phyloP scores from a whole-genome alignment of 2,888 invertebrate species.

The Drosophila dives region DNA sequence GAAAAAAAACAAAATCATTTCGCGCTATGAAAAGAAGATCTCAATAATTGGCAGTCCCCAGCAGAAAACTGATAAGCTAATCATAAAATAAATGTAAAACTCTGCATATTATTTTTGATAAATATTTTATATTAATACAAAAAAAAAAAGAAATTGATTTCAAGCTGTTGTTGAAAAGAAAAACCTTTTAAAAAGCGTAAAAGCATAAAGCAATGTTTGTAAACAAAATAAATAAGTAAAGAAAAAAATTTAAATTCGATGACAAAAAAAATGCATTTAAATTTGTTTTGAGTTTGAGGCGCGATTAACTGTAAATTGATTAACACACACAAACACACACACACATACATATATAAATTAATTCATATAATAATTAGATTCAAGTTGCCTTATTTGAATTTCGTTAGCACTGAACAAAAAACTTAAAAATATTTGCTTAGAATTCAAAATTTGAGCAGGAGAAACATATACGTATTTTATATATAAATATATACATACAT shows the following conservation, averaged over 20 bases:
- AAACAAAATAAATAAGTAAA: constrained; percentile 26
- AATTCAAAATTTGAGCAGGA: constrained; percentile 55
- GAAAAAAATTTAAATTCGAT: constrained; percentile 13
- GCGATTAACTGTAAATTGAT: constrained; percentile 42
- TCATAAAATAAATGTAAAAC: constrained; percentile 27
- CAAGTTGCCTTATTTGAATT: constrained; percentile 81
- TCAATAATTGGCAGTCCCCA: constrained; percentile 82
- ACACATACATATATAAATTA: constrained; percentile 26
- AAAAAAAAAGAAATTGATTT: constrained; percentile 16
- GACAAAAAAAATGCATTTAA: constrained; percentile 52
- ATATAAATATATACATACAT: constrained; percentile 63
- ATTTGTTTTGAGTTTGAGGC: constrained; percentile 52
- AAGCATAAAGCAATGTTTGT: constrained; percentile 25
- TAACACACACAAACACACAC: constrained; percentile 39
- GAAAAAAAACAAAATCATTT: constrained; percentile 57
- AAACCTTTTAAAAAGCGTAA: constrained; percentile 24
- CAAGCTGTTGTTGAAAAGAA: constrained; percentile 30
- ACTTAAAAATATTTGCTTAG: constrained; percentile 47
- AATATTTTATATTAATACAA: constrained; percentile 67
- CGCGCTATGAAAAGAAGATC: constrained; percentile 76
- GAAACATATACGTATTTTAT: constrained; percentile 65
- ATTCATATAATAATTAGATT: constrained; percentile 70
- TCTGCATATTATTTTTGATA: constrained; percentile 78
- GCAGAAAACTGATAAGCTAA: constrained; percentile 35
- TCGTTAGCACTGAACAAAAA: constrained; percentile 68